Conservation (phyloP, 2,797 vertebrate genomes). For the Pyrocephalus nanus region DNA sequence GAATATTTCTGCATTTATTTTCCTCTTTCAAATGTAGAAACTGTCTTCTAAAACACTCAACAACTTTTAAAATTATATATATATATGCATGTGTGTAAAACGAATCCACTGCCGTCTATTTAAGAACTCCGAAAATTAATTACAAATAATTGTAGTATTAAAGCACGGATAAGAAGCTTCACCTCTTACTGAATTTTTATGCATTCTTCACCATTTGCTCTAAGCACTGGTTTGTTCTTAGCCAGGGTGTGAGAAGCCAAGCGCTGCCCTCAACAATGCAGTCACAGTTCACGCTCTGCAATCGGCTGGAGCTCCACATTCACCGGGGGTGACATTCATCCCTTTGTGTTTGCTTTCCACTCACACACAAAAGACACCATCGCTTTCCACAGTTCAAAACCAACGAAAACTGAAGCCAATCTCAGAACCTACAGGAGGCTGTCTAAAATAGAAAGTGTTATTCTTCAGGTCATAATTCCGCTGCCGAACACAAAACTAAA, state of each 20-base stretch:
- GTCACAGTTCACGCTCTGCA: conserved; percentile 39
- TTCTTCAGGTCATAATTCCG: not conserved
- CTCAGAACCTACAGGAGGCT: conserved; percentile 1
- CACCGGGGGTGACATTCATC: conserved; percentile 16
- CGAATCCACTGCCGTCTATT: not conserved
- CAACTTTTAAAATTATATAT: not conserved
- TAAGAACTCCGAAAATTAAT: not conserved
- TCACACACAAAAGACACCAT: conserved; percentile 39
- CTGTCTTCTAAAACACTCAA: not conserved
- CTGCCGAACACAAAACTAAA: not conserved
- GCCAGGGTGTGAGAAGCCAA: not conserved
- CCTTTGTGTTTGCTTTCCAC: conserved; percentile 24
- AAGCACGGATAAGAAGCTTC: not conserved
- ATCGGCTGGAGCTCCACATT: conserved; percentile 9
- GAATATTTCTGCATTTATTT: not conserved
- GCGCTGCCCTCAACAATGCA: conserved; percentile 19
- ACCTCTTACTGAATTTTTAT: not conserved
- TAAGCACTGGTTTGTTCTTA: not conserved
- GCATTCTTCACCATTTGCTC: not conserved
- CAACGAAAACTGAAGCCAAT: conserved; percentile 22
- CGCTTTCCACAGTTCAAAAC: conserved; percentile 15
- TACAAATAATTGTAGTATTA: not conserved
- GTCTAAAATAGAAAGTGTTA: conserved; percentile 23
- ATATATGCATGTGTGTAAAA: fast-evolving
- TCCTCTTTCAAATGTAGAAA: not conserved